A percentile compares a stretch with the other conserved stretches of the same genome.
Evolutionary conservation across 2,888 invertebrate species (phyloP).

Genomic region (Lasiommata megera): DNA sequence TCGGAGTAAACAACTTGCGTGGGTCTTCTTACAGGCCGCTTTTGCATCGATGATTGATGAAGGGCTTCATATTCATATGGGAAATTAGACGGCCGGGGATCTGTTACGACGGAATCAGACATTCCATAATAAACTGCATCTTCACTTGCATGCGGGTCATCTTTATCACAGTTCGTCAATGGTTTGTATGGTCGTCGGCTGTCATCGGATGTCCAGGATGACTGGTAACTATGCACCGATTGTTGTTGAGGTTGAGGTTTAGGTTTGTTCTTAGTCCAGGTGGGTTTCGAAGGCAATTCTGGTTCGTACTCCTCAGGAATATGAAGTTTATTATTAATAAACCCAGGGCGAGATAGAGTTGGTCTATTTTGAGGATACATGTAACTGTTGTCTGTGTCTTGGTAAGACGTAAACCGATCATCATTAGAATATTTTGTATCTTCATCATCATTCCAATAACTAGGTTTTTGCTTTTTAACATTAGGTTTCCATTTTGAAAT

Average conservation of each 20-base stretch:
- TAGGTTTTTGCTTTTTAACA: conserved; percentile 75
- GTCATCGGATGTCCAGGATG: conserved; percentile 67
- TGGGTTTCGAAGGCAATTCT: conserved; percentile 66
- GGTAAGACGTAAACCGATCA: conserved; percentile 44
- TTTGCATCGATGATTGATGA: conserved; percentile 55
- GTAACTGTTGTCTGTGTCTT: conserved; percentile 52
- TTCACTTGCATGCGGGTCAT: conserved; percentile 54
- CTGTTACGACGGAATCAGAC: conserved; percentile 71
- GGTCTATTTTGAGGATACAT: conserved; percentile 63
- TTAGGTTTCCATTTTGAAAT: conserved; percentile 90
- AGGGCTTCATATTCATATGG: conserved; percentile 73
- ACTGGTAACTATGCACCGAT: conserved; percentile 48
- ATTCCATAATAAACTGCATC: conserved; percentile 63
- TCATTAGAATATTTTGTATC: conserved; percentile 50
- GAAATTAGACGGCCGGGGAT: conserved; percentile 71
- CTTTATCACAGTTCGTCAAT: conserved; percentile 57
- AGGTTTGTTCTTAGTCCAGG: conserved; percentile 56
- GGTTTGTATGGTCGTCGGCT: conserved; percentile 66
- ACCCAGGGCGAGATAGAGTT: conserved; percentile 55
- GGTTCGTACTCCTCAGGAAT: conserved; percentile 56
- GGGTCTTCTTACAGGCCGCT: conserved; percentile 65
- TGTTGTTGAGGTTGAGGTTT: conserved; percentile 56
- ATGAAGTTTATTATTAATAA: conserved; percentile 66
- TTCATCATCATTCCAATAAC: conserved; percentile 67
- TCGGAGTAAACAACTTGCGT: conserved; percentile 73